Base-by-base conservation (phyloP, 2,113 vertebrate genomes). In the Bagarius yarrelli region DNA sequence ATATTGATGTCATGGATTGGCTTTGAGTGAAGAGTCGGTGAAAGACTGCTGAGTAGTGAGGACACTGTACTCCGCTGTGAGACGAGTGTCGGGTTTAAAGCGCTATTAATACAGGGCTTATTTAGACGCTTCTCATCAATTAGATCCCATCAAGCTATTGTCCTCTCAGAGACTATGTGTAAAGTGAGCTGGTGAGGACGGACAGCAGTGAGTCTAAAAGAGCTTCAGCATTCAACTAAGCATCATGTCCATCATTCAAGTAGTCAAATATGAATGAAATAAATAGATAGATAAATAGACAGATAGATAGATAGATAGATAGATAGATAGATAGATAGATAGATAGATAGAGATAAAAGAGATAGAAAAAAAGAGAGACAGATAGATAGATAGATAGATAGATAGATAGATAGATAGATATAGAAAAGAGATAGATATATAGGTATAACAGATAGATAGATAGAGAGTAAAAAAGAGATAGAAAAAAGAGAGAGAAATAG, bases 61-160 rank as follows among this genome's bases (percentile, higher is more conserved):
- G 23, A 19, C 14, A 19, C 36, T 60, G 55, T 50, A 63, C 57
- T 47, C 72, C 75, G 44, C 74, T 50, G 52, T 25, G 23, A 57
- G 77, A 61, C 76, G 23, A 27, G 81, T 64, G 47, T 66, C 67
- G 9, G 77, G 76, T 71, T 80, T 57, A 9, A 81, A 76, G 27
- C 27, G 55, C 36, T 76, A 16, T 52, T 16, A 66, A 80, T 69
- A 73, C 73, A 47, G 23, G 55, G 60, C 61, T 79, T 76, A 60
- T 61, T 74, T 71, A 85, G 74, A 79, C 56, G 40, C 21, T 72
- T 72, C 71, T 53, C 59, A 59, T 78, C 53, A 57, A 57, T 75
- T 47, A 67, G 73, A 82, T 75, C 80, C 50, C 79, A 55, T 82
- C 74, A 75, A 61, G 56, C 57, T 64, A 80, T 40, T 56, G 50